Conservation (phyloP, 2,113 vertebrate species). For the Pachyramphus minor region DNA sequence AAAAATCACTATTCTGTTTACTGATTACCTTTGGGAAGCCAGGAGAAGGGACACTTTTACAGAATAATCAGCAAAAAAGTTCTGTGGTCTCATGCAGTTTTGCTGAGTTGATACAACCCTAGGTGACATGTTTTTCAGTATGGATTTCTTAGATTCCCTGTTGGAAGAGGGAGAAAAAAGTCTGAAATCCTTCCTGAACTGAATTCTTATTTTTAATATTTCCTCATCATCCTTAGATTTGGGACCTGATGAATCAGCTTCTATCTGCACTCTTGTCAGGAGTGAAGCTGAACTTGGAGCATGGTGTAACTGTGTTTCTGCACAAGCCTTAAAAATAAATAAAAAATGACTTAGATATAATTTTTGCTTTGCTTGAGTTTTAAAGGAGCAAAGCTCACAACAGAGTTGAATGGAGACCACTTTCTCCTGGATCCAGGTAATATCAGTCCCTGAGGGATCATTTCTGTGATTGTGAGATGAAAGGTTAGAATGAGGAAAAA, state of each 20-base stretch:
- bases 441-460: neutral
- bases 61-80: slow-evolving; percentile 61
- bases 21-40: slow-evolving; percentile 58
- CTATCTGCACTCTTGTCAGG: neutral
- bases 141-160: neutral
- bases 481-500: neutral
- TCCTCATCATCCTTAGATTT: neutral
- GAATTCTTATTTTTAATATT: neutral
- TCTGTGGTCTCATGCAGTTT: slow-evolving; percentile 4
- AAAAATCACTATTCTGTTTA: slow-evolving; percentile 55
- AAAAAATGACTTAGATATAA: neutral
- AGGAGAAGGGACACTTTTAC: neutral
- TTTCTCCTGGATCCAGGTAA: neutral
- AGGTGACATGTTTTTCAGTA: neutral
- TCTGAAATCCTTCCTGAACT: neutral
- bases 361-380: neutral
- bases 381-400: neutral
- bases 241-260: neutral
- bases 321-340: neutral
- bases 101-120: slow-evolving; percentile 28
- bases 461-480: neutral
- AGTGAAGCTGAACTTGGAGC: neutral
- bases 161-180: neutral
- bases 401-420: neutral
- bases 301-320: neutral